Conservation (phyloP, 2,797 vertebrate genomes). For the Caiman crocodilus region DNA sequence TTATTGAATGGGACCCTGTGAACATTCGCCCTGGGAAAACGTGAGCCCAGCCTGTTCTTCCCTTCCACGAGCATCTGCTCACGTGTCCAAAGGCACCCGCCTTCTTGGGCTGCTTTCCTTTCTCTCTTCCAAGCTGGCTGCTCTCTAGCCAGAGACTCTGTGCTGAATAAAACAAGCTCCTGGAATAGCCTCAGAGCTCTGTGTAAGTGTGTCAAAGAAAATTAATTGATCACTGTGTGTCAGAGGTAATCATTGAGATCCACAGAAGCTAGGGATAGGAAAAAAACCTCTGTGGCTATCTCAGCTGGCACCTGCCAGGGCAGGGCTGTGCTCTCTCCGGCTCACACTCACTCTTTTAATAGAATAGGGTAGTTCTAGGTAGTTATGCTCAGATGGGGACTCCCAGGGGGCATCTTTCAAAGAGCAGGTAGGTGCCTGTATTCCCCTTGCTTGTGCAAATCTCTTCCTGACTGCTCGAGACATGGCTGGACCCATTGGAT, state of each 20-base stretch:
- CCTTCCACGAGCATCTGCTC: constrained; percentile 3
- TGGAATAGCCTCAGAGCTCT: background rate
- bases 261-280: constrained; percentile 46
- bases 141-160: background rate
- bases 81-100: background rate
- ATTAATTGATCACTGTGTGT: constrained; percentile 68
- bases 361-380: too few relatives aligned
- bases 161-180: constrained; percentile 20
- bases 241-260: constrained; percentile 46
- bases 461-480: background rate
- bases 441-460: background rate
- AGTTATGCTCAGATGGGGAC: background rate
- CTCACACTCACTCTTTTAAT: background rate
- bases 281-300: constrained; percentile 31
- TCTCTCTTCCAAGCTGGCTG: accelerated
- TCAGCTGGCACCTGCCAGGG: constrained; percentile 9
- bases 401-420: background rate
- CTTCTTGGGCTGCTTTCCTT: background rate
- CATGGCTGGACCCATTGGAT: background rate
- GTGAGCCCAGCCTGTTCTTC: background rate
- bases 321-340: constrained; percentile 9
- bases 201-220: constrained; percentile 50
- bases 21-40: constrained; percentile 23
- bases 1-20: constrained; percentile 36
- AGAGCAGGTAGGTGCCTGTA: background rate